These are phyloP conservation scores for Morbakka virulenta DNA, from an alignment of 30 jellyfish, hydroid and myxozoan genomes.

Conservation along the genomic window DNA sequence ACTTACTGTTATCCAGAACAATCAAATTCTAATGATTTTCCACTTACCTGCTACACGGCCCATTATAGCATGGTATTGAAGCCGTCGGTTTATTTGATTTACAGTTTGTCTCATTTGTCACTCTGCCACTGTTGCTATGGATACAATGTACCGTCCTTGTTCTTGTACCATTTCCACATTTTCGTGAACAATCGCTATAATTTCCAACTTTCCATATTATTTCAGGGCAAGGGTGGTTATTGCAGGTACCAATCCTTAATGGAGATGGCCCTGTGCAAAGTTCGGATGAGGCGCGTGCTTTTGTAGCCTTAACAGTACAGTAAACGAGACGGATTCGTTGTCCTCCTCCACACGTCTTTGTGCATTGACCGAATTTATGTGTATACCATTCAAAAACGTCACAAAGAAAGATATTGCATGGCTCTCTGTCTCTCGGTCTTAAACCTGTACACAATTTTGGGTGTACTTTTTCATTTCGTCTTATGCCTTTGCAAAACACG, in stretches of 20 bases:
- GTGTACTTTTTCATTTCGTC: slow-evolving; percentile 8
- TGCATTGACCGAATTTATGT: slow-evolving; percentile 50
- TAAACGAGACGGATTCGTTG: slow-evolving; percentile 53
- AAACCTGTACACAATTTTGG: slow-evolving; percentile 27
- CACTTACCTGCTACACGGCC: slow-evolving; percentile 73
- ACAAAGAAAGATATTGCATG: slow-evolving; percentile 64
- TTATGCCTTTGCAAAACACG: slow-evolving; percentile 37
- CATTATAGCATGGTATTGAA: slow-evolving; percentile 51
- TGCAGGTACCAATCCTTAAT: slow-evolving; percentile 66
- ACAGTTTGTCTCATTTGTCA: slow-evolving; percentile 41
- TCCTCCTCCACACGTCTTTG: slow-evolving; percentile 95
- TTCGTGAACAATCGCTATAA: slow-evolving; percentile 67
- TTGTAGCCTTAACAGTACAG: slow-evolving; percentile 66
- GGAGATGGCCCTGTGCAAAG: slow-evolving; percentile 94
- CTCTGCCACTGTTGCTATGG: slow-evolving; percentile 30
- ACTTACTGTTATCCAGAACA: too few relatives aligned
- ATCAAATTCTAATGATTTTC: too few relatives aligned
- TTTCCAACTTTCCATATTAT: slow-evolving; percentile 62
- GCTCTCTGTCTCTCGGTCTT: slow-evolving; percentile 38
- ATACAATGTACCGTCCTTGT: slow-evolving; percentile 53
- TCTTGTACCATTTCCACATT: slow-evolving; percentile 80
- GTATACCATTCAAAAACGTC: slow-evolving; percentile 69
- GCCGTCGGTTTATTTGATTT: slow-evolving; percentile 44
- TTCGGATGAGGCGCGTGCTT: slow-evolving; percentile 41
- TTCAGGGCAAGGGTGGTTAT: slow-evolving; percentile 76